Evolutionary conservation across 2,797 vertebrate species (phyloP), one percentile per base, ranked within the genome.

Genomic region (Oryzias sinensis): DNA sequence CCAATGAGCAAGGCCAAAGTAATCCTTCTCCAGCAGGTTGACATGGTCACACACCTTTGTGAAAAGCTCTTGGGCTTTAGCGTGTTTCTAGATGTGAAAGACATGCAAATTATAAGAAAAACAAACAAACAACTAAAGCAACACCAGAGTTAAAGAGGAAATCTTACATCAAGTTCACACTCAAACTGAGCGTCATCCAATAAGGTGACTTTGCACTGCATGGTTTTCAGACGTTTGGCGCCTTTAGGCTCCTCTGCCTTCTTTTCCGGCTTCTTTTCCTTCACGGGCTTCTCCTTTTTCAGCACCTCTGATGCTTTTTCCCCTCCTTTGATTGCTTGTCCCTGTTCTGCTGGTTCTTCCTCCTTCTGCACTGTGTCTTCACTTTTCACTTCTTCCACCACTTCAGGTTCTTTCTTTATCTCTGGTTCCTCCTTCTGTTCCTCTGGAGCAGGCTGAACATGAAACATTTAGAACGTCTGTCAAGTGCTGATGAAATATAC

Each of bases 21-120:
- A 99, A 86, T 98, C 97, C 80, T 93, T 97, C 89, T 99, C 97
- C 87, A 98, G 77, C 56, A 99, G 94, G 86, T 98, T 95, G 82
- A 97, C 92, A 62, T 98, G 95, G 65, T 97, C 94, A 20, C 93
- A 98, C 56, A 98, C 97, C 84, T 94, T 95, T 49, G 89, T 91
- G 50, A 98, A 89, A 15, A 99, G 90, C 56, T 98, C 95, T 71
- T 96, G 95, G 20, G 93, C 96, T 82, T 96, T 95, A 53, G 94
- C 93, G 5, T 98, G 94, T 93, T 96, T 99, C 97, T 99, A 84
- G 29, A 70, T 6, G 14, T 57, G 40, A 52, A 24, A 49, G 15
- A 43, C 0, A 51, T 14, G 53, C 5, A 58, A 11, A 37, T 37
- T 37, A 37, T 9, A 37, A 37, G 3, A 37, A 11, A 13, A 37